These are phyloP conservation scores for Cnemophilus loriae DNA, from an alignment of 2,113 vertebrate genomes.

Conservation along the genomic window DNA sequence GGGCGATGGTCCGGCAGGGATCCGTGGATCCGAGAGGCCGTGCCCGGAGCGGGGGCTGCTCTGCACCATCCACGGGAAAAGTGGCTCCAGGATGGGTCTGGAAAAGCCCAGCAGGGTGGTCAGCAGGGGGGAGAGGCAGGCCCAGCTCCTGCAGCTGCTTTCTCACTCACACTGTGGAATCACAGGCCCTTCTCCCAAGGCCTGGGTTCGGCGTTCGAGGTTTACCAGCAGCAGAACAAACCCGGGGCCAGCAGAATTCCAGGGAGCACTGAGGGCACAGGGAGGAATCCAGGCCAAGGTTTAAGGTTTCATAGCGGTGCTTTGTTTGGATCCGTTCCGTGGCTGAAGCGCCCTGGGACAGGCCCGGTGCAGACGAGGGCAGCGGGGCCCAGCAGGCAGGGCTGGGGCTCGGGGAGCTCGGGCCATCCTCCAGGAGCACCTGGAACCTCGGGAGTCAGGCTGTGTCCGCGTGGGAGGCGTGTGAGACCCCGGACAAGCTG, in stretches of 20 bases:
- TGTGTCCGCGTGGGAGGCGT: fast-evolving
- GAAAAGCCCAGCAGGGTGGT: background rate
- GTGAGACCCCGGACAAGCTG: fast-evolving
- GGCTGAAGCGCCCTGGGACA: background rate
- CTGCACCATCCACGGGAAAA: background rate
- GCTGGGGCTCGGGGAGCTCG: background rate
- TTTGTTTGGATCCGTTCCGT: background rate
- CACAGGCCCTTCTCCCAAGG: background rate
- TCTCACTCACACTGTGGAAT: background rate
- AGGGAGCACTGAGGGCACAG: background rate
- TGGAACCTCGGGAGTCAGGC: background rate
- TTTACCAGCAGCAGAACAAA: background rate
- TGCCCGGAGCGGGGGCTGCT: too few relatives aligned
- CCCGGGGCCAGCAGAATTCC: background rate
- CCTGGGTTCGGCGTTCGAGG: background rate
- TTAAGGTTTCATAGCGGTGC: background rate
- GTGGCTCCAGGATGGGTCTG: background rate
- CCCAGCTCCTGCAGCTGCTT: background rate
- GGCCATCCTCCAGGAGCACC: background rate
- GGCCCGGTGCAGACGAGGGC: fast-evolving
- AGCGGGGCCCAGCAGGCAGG: background rate
- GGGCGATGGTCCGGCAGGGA: background rate
- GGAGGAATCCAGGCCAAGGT: background rate
- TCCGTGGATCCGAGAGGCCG: fast-evolving
- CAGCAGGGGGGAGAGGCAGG: background rate